A percentile compares a stretch with the other conserved stretches of the same genome.
Evolutionary conservation across 2,888 invertebrate species (phyloP).

Genomic region (Therioaphis trifolii): DNA sequence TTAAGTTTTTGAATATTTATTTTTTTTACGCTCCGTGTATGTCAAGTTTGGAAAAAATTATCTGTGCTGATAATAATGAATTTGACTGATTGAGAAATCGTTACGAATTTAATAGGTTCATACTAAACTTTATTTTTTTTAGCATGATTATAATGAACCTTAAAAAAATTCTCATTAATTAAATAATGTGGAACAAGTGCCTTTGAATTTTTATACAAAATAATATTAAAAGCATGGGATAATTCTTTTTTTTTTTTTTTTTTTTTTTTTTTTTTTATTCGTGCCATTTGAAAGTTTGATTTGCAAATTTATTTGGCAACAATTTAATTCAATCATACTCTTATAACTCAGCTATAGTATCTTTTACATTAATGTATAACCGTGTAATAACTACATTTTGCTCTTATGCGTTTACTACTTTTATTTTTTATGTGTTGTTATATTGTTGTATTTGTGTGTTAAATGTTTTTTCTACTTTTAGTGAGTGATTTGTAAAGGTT

Average conservation of each 20-base stretch:
- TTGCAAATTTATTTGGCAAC: neutral
- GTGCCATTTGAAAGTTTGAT: constrained; percentile 48
- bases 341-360: constrained; percentile 28
- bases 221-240: constrained; percentile 1
- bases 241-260: neutral
- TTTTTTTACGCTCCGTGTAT: constrained; percentile 30
- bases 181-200: constrained; percentile 54
- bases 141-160: constrained; percentile 36
- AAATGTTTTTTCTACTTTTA: constrained; percentile 58
- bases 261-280: neutral
- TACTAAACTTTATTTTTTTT: constrained; percentile 34
- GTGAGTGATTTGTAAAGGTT: constrained; percentile 54
- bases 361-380: constrained; percentile 13
- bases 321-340: constrained; percentile 1
- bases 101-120: constrained; percentile 58
- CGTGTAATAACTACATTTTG: constrained; percentile 40
- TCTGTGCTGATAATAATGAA: constrained; percentile 45
- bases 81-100: constrained; percentile 59
- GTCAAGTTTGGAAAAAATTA: constrained; percentile 34
- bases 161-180: constrained; percentile 44
- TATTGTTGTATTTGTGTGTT: constrained; percentile 61
- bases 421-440: constrained; percentile 61
- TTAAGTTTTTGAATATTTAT: constrained; percentile 38
- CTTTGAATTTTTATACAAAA: constrained; percentile 57
- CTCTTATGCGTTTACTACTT: constrained; percentile 57